Conservation (phyloP, 1,140 invertebrate species). For the Drosophila orosa region DNA sequence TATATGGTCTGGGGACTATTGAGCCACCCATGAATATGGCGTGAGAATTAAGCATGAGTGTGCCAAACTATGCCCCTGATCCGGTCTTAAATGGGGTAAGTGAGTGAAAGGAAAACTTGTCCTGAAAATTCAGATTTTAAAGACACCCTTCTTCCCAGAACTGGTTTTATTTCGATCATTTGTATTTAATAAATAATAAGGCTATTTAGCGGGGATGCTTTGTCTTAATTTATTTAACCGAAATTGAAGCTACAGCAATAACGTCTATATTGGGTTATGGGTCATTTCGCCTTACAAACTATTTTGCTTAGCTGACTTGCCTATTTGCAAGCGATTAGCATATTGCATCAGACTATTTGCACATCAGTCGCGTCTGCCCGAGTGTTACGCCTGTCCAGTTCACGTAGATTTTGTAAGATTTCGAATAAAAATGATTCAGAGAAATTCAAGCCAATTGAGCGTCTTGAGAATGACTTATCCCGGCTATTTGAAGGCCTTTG, state of each 20-base stretch:
- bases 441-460: conserved; percentile 36
- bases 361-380: conserved; percentile 24
- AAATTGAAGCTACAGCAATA: not conserved
- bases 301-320: conserved; percentile 11
- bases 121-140: not conserved
- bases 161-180: not conserved
- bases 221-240: not conserved
- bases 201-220: not conserved
- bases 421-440: conserved; percentile 25
- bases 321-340: conserved; percentile 37
- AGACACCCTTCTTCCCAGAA: not conserved
- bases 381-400: conserved; percentile 20
- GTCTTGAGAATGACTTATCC: conserved; percentile 18
- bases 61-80: conserved; percentile 9
- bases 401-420: conserved; percentile 21
- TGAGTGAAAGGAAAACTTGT: not conserved
- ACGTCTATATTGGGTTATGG: not conserved
- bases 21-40: conserved; percentile 23
- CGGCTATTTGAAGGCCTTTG: conserved; percentile 6
- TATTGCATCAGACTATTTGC: conserved; percentile 49
- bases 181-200: not conserved
- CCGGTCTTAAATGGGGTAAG: conserved; percentile 16
- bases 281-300: conserved; percentile 16
- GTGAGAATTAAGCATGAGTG: conserved; percentile 27
- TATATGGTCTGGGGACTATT: not conserved